Evolutionary conservation across 1,140 invertebrate genomes (phyloP), one percentile per base, ranked within the genome.

Genomic region (Dendroctonus ponderosae): DNA sequence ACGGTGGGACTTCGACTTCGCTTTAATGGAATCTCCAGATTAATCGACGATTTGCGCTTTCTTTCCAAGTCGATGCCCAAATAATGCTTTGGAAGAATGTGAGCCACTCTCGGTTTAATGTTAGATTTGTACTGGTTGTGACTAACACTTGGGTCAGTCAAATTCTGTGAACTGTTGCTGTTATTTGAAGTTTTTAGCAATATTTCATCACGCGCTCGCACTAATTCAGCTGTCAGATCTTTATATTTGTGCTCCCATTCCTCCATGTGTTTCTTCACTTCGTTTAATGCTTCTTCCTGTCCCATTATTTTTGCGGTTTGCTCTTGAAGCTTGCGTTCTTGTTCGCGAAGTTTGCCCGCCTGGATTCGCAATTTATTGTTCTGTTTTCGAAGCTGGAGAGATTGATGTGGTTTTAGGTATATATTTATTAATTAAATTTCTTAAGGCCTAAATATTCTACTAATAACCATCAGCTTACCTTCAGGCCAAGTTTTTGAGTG

Each of bases 231-330:
- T 5, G 80, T 81, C 11, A 85, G 68, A 70, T 84, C 82, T 6
- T 78, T 79, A 50, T 83, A 81, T 74, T 84, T 85, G 54, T 83
- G 80, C 57, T 85, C 82, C 80, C 82, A 85, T 53, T 85, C 83
- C 58, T 82, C 83, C 3, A 85, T 70, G 66, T 83, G 82, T 54
- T 82, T 81, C 65, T 79, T 81, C 71, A 85, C 77, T 38, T 85
- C 84, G 0, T 79, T 78, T 12, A 85, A 69, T 46, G 81, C 79
- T 4, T 77, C 69, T 15, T 83, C 81, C 64, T 85, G 84, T 52
- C 80, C 79, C 44, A 78, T 74, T 11, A 84, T 74, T 71, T 82
- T 84, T 9, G 76, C 76, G 3, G 76, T 74, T 60, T 84, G 82
- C 43, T 82, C 79, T 60, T 82, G 78, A 7, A 84, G 64, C 71